phyloP scores from a whole-genome alignment of 1,140 invertebrate species.

The Holcopasites calliopsidis region DNA sequence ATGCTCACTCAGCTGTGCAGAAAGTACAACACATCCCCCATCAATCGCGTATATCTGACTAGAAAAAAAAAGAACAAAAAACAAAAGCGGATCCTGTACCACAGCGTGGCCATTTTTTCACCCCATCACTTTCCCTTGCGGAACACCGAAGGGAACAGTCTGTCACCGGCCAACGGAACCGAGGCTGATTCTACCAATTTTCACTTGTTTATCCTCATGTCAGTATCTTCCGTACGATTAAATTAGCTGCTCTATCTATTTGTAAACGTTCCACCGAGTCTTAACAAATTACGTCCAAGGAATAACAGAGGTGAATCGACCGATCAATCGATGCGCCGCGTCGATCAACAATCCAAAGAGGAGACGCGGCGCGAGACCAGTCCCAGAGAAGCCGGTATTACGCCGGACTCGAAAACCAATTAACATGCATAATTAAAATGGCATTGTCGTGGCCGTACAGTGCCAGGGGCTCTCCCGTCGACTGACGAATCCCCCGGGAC shows the following conservation, averaged over 20 bases:
- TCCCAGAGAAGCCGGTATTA: slow-evolving; percentile 68
- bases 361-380: slow-evolving; percentile 58
- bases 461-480: slow-evolving; percentile 65
- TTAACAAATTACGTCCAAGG: too few species aligned
- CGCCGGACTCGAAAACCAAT: slow-evolving; percentile 75
- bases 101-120: slow-evolving; percentile 58
- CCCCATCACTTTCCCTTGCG: slow-evolving; percentile 33
- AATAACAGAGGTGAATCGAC: slow-evolving; percentile 6
- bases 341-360: slow-evolving; percentile 39
- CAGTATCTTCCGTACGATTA: too few species aligned
- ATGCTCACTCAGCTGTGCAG: slow-evolving; percentile 73
- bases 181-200: too few species aligned
- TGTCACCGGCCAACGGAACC: not conserved
- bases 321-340: slow-evolving; percentile 48
- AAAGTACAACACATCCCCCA: slow-evolving; percentile 67
- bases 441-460: slow-evolving; percentile 70
- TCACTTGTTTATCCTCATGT: too few species aligned
- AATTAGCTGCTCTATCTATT: too few species aligned
- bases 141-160: slow-evolving; percentile 27
- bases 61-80: slow-evolving; percentile 52
- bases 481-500: slow-evolving; percentile 71
- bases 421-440: slow-evolving; percentile 80
- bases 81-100: slow-evolving; percentile 44
- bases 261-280: too few species aligned
- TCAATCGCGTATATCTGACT: slow-evolving; percentile 60